A percentile compares a stretch with the other conserved stretches of the same genome.
phyloP scores from a whole-genome alignment of 2,113 vertebrate species.

The Asarcornis scutulata region DNA sequence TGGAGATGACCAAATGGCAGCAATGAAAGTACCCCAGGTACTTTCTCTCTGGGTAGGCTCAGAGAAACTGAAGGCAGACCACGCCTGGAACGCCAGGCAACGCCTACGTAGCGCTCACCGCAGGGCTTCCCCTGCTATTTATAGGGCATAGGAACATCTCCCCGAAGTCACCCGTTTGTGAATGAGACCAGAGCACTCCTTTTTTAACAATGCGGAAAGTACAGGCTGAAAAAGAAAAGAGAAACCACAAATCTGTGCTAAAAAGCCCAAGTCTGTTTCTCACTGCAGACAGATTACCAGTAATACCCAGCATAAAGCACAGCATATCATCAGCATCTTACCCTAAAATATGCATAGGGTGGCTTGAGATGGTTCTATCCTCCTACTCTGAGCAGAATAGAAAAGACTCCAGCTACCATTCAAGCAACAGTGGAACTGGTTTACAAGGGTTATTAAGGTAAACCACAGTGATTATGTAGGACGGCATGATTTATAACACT shows the following conservation, averaged over 20 bases:
- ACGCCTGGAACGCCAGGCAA: background rate
- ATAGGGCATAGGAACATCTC: background rate
- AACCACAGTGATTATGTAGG: background rate
- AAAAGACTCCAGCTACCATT: background rate
- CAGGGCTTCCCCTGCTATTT: background rate
- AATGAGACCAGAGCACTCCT: background rate
- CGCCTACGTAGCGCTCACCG: background rate
- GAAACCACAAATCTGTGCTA: background rate
- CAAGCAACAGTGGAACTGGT: background rate
- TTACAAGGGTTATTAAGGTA: slow-evolving; percentile 7
- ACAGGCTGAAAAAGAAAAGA: background rate
- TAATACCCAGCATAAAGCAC: background rate
- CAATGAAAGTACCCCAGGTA: background rate
- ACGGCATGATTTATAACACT: slow-evolving; percentile 1
- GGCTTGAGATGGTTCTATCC: background rate
- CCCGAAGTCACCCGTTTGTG: background rate
- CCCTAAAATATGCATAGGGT: background rate
- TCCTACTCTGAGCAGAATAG: background rate
- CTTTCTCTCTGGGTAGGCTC: background rate
- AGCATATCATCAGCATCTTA: background rate
- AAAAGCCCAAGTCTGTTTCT: background rate
- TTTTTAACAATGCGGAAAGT: background rate
- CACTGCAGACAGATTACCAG: background rate
- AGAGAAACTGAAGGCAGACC: background rate
- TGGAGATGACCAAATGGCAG: background rate